Conservation (phyloP, 2,797 vertebrate species). For the Etheostoma perlongum region DNA sequence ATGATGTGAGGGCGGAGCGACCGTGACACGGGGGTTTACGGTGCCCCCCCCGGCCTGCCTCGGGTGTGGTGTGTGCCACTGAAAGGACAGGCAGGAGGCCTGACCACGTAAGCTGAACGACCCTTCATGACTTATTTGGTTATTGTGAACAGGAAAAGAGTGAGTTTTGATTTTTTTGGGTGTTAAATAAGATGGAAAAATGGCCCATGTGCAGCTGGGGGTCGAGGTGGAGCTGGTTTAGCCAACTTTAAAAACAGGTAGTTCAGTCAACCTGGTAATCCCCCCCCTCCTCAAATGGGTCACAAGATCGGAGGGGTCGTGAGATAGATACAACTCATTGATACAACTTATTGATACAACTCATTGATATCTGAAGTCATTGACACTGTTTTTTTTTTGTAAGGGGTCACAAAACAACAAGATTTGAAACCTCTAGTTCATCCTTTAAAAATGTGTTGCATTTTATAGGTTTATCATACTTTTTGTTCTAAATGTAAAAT, state of each 20-base stretch:
- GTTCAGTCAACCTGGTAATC: background rate
- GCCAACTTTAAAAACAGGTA: background rate
- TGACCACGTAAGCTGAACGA: conserved; percentile 29
- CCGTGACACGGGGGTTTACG: conserved; percentile 77
- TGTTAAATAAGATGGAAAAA: conserved; percentile 3
- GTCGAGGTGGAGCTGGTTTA: background rate
- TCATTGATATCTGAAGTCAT: no score
- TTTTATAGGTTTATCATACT: background rate
- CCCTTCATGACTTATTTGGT: conserved; percentile 14
- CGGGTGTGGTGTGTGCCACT: conserved; percentile 70
- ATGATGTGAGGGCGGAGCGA: conserved; percentile 83
- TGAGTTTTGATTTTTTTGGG: background rate
- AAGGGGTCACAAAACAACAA: background rate
- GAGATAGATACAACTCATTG: background rate
- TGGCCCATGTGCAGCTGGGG: no score
- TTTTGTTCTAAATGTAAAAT: background rate
- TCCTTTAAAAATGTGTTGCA: background rate
- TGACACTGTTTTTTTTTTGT: background rate
- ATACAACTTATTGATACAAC: no score
- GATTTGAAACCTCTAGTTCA: background rate
- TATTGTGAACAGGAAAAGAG: conserved; percentile 2
- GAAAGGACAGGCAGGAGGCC: conserved; percentile 56
- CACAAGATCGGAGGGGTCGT: background rate
- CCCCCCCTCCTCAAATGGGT: background rate
- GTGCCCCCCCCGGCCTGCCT: conserved; percentile 44